phyloP scores from a whole-genome alignment of 2,888 invertebrate species.

The Tuberolachnus salignus region DNA sequence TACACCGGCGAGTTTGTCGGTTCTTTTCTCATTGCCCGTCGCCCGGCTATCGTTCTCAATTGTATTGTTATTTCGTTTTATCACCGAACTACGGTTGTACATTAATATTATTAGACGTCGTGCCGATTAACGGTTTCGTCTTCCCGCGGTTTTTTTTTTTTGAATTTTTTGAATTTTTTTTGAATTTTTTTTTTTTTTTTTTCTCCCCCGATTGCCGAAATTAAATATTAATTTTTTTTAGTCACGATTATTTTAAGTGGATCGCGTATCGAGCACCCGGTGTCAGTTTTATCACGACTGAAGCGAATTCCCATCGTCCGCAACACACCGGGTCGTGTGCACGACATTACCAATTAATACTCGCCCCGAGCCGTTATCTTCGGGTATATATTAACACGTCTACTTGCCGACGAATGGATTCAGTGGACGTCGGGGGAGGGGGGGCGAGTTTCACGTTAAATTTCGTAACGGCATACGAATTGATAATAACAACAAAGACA shows the following conservation, averaged over 20 bases:
- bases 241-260: too few relatives aligned
- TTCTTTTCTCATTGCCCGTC: too few relatives aligned
- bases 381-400: neutral
- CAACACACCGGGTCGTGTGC: neutral
- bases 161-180: neutral
- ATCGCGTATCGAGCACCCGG: too few relatives aligned
- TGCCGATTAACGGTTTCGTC: neutral
- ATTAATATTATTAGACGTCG: neutral
- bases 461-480: too few relatives aligned
- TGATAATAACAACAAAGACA: too few relatives aligned
- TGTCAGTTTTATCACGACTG: neutral
- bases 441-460: too few relatives aligned
- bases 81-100: too few relatives aligned
- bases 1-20: neutral
- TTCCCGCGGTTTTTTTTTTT: neutral
- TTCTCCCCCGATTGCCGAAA: too few relatives aligned
- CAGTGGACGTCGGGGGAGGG: too few relatives aligned
- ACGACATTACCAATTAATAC: slow-evolving; percentile 35
- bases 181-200: neutral
- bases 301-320: slow-evolving; percentile 48
- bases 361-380: slow-evolving; percentile 36
- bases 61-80: too few relatives aligned
- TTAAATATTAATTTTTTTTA: too few relatives aligned
- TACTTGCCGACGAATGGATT: too few relatives aligned
- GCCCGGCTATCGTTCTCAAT: neutral